Evolutionary conservation across 2,888 invertebrate species (phyloP), one percentile per base, ranked within the genome.

Genomic region (Abrostola triplasia): DNA sequence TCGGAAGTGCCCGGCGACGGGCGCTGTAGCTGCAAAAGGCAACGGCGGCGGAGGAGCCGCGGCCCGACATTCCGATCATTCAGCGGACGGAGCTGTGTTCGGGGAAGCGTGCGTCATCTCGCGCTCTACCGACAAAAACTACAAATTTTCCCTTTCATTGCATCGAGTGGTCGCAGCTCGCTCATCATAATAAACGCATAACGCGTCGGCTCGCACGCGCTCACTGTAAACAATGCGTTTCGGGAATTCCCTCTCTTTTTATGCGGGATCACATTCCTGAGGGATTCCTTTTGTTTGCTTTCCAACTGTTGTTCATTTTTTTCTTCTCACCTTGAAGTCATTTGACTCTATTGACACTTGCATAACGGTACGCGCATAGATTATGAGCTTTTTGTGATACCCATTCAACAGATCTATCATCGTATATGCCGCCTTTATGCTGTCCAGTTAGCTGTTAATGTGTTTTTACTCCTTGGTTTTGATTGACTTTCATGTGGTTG

Each of bases 211-310:
- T 81, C 87, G 80, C 86, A 84, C 86, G 83, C 76, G 82, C 79
- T 81, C 80, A 84, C 85, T 84, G 94, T 94, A 94, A 94, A 94
- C 94, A 94, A 92, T 90, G 86, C 90, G 88, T 93, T 94, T 94
- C 84, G 94, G 94, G 93, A 92, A 91, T 90, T 90, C 94, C 94
- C 93, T 88, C 85, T 77, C 88, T 92, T 93, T 93, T 92, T 92
- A 89, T 90, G 85, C 89, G 85, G 88, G 87, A 88, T 87, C 90
- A 85, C 93, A 94, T 94, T 94, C 93, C 91, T 92, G 81, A 91
- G 94, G 94, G 92, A 94, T 92, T 90, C 94, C 94, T 94, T 94
- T 94, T 94, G 93, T 94, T 94, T 94, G 92, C 87, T 83, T 85
- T 88, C 87, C 88, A 86, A 88, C 86, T 84, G 85, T 82, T 84